Base-by-base conservation (phyloP, 2,113 vertebrate species). In the Gymnarchus niloticus region DNA sequence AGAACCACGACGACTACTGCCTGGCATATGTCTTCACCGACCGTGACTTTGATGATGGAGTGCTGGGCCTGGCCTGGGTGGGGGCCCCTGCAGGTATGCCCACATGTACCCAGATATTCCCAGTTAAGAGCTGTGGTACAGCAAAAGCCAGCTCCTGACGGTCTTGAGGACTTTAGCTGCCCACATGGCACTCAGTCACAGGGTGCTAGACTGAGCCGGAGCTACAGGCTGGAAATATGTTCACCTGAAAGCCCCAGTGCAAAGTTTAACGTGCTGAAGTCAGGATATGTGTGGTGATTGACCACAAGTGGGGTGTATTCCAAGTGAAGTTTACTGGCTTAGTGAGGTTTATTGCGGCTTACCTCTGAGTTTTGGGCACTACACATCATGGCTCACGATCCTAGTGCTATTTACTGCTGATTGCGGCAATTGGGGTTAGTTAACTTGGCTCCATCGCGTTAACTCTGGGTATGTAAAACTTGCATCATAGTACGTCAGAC, bases 1-100 rank as follows among this genome's bases (percentile, higher is more conserved):
- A 99, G 95, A 99, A 99, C 93, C 98, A 99, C 0, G 98, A 99
- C 57, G 97, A 99, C 91, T 99, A 99, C 92, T 99, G 98, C 91
- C 92, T 99, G 92, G 97, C 98, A 88, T 99, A 99, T 85, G 97
- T 99, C 87, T 99, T 99, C 91, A 99, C 98, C 0, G 98, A 99
- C 93, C 92, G 98, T 87, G 98, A 99, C 91, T 99, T 99, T 93
- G 98, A 99, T 85, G 98, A 99, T 54, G 98, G 98, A 1, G 98
- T 99, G 56, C 92, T 99, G 90, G 98, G 98, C 83, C 91, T 99
- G 91, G 98, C 98, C 73, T 99, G 98, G 98, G 98, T 99, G 84
- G 98, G 98, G 91, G 98, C 98, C 7, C 97, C 98, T 49, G 97
- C 98, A 95, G 98, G 98, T 99, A 96, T 17, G 41, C 2, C 17